Conservation (phyloP, 2,888 invertebrate species). For the Tanypteryx hageni region DNA sequence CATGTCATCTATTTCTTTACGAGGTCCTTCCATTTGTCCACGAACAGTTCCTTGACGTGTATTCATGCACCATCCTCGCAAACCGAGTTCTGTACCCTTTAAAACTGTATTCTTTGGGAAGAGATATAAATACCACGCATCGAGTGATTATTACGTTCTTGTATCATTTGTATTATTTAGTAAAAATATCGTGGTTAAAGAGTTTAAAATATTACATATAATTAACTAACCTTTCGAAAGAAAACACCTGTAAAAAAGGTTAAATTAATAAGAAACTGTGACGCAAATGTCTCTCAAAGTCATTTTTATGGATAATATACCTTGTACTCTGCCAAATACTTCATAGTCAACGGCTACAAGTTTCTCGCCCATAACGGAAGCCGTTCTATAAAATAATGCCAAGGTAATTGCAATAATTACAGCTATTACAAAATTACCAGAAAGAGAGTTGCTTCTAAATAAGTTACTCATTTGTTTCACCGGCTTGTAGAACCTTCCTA, state of each 20-base stretch:
- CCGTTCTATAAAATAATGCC: not conserved
- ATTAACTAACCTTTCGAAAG: slow-evolving; percentile 78
- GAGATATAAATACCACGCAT: not conserved
- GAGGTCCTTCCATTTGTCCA: slow-evolving; percentile 82
- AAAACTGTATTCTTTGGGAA: slow-evolving; percentile 81
- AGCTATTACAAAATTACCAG: not conserved
- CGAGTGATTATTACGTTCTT: not conserved
- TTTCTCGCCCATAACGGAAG: slow-evolving; percentile 67
- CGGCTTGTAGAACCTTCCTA: not conserved
- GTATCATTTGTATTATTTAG: not conserved
- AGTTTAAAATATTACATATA: not conserved
- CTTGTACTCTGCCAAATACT: slow-evolving; percentile 80
- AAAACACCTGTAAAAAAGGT: slow-evolving; percentile 76
- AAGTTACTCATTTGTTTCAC: not conserved
- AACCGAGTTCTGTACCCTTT: slow-evolving; percentile 80
- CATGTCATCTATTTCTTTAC: slow-evolving; percentile 80
- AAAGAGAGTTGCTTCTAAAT: not conserved
- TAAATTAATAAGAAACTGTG: not conserved
- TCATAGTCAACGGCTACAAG: slow-evolving; percentile 78
- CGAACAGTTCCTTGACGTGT: slow-evolving; percentile 82
- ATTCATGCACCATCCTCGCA: slow-evolving; percentile 87
- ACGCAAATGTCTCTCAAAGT: not conserved
- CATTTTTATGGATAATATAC: slow-evolving; percentile 71
- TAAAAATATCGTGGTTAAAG: not conserved
- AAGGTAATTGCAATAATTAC: not conserved